Evolutionary conservation across 1,140 invertebrate species (phyloP).

Genomic region (Ganaspis sp.): DNA sequence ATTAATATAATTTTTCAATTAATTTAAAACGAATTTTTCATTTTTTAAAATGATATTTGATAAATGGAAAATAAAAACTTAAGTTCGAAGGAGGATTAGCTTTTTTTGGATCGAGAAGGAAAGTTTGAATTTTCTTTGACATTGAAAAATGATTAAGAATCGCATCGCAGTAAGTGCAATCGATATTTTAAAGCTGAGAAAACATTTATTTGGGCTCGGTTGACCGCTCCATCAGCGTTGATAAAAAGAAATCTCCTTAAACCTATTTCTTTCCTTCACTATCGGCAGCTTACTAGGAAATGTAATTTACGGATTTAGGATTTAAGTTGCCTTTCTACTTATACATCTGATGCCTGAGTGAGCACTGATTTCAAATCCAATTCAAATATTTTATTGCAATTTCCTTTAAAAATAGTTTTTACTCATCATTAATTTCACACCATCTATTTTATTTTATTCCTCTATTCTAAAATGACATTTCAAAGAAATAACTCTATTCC

Average conservation of each 20-base stretch:
- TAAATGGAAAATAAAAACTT: too few relatives aligned
- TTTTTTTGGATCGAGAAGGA: not conserved
- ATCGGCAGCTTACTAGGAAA: conserved; percentile 46
- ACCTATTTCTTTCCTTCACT: not conserved
- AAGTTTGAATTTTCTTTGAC: not conserved
- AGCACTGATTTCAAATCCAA: not conserved
- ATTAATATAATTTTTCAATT: too few relatives aligned
- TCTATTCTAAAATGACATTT: not conserved
- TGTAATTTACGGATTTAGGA: conserved; percentile 57
- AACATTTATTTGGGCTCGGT: conserved; percentile 26
- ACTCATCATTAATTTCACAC: not conserved
- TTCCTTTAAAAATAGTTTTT: not conserved
- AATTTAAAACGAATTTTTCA: too few relatives aligned
- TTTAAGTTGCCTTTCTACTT: conserved; percentile 29
- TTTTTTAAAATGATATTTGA: too few relatives aligned
- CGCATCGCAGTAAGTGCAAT: not conserved
- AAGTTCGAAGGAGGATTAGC: not conserved
- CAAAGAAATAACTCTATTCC: not conserved
- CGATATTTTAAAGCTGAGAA: conserved; percentile 26
- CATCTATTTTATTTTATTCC: not conserved
- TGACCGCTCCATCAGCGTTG: conserved; percentile 20
- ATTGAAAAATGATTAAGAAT: conserved; percentile 11
- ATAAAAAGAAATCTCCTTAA: conserved; percentile 10
- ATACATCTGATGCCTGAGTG: not conserved
- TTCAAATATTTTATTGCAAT: not conserved